phyloP scores from a whole-genome alignment of 30 jellyfish, hydroid and myxozoan species.

The Chironex yamaguchii region DNA sequence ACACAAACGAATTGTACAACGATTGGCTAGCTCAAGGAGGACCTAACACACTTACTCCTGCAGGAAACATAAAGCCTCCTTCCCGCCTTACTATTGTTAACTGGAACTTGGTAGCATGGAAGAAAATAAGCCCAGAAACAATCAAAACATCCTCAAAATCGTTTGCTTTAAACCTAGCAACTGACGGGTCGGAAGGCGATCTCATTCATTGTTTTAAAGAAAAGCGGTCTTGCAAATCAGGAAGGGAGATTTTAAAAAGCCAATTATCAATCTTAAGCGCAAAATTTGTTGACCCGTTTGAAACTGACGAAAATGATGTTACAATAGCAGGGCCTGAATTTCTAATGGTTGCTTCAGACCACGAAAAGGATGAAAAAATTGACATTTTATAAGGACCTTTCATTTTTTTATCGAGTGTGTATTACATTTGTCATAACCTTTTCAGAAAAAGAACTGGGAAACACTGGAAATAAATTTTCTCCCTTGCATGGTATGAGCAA shows the following conservation, averaged over 20 bases:
- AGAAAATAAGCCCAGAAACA: background rate
- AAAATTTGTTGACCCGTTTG: background rate
- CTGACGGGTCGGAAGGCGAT: no score
- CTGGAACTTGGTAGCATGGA: background rate
- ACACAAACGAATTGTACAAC: background rate
- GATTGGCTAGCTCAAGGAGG: background rate
- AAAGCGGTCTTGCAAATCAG: background rate
- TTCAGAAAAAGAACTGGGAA: no score
- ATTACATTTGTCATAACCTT: no score
- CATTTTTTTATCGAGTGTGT: no score
- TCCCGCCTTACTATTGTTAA: background rate
- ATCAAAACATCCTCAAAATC: no score
- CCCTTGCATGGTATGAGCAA: no score
- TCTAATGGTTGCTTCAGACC: slow-evolving; percentile 1
- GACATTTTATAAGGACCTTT: no score
- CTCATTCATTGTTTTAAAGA: no score
- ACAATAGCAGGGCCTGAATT: slow-evolving; percentile 3
- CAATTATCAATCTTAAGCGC: background rate
- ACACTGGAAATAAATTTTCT: no score
- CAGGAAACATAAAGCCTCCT: background rate
- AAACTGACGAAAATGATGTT: background rate
- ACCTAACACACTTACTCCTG: background rate
- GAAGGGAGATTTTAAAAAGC: no score
- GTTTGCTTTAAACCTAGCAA: background rate
- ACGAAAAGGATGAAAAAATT: no score